phyloP scores from a whole-genome alignment of 2,797 vertebrate species.

The Sebastes taczanowskii region DNA sequence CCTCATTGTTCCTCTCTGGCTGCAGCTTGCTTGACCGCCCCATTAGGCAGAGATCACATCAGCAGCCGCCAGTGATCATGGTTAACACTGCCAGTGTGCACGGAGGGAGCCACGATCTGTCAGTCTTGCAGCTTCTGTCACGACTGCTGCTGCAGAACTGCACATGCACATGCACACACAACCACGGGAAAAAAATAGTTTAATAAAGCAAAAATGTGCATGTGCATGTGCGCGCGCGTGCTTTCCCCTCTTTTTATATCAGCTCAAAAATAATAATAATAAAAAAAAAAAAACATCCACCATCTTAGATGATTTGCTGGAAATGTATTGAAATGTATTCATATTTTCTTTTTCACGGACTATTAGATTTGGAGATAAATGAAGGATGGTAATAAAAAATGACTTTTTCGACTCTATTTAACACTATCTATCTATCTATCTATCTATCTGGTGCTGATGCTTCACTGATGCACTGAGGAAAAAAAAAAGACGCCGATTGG shows the following conservation, averaged over 20 bases:
- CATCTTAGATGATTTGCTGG: conserved; percentile 76
- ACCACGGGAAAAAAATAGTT: conserved; percentile 26
- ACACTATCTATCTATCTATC: conserved; percentile 68
- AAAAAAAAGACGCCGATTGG: conserved; percentile 43
- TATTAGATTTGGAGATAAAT: conserved; percentile 88
- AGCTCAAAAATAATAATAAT: background rate
- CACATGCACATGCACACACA: background rate
- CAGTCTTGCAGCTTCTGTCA: conserved; percentile 69
- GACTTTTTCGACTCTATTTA: conserved; percentile 91
- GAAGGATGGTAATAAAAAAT: conserved; percentile 88
- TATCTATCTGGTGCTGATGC: conserved; percentile 66
- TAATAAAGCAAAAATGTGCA: background rate
- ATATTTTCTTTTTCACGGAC: conserved; percentile 88
- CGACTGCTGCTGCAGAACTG: background rate
- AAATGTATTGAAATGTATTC: conserved; percentile 85
- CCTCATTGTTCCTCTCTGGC: conserved; percentile 90
- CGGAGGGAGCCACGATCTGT: conserved; percentile 73
- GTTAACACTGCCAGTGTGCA: conserved; percentile 85
- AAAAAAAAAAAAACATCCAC: conserved; percentile 37
- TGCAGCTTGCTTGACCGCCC: conserved; percentile 96
- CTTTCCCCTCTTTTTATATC: background rate
- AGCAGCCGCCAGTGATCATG: conserved; percentile 90
- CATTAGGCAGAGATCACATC: conserved; percentile 97
- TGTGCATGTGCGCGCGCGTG: conserved; percentile 1
- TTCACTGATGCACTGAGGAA: conserved; percentile 66